These are phyloP conservation scores for Pocota personata DNA, from an alignment of 2,888 invertebrate species.

Conservation along the genomic window DNA sequence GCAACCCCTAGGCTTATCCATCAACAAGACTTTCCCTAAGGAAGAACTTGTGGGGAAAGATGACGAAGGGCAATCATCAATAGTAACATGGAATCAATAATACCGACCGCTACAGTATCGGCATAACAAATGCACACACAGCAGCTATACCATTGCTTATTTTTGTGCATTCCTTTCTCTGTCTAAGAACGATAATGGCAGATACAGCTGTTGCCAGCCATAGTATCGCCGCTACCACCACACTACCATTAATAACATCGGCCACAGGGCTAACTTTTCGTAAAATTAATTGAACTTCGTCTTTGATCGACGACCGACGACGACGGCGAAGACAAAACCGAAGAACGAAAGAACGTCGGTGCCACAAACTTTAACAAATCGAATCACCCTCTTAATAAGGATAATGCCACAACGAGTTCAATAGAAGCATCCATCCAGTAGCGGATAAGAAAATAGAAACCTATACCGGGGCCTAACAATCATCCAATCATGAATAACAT, in stretches of 20 bases:
- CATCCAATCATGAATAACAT: conserved; percentile 65
- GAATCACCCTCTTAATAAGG: conserved; percentile 17
- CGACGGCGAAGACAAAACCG: neutral
- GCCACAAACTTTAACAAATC: conserved; percentile 33
- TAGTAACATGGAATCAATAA: conserved; percentile 55
- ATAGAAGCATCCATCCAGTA: conserved; percentile 37
- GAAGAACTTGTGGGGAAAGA: neutral
- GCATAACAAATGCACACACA: conserved; percentile 36
- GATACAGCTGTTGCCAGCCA: conserved; percentile 34
- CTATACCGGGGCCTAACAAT: conserved; percentile 15
- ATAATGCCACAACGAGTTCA: conserved; percentile 37
- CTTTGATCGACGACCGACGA: conserved; percentile 54
- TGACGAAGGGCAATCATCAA: conserved; percentile 30
- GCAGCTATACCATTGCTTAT: conserved; percentile 12
- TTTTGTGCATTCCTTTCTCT: conserved; percentile 32
- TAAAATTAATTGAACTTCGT: conserved; percentile 66
- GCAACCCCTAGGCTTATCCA: neutral
- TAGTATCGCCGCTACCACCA: conserved; percentile 28
- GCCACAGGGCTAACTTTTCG: conserved; percentile 55
- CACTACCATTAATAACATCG: conserved; percentile 47
- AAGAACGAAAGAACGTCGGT: conserved; percentile 1
- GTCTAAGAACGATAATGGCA: conserved; percentile 45
- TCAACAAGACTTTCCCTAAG: neutral
- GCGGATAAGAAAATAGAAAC: conserved; percentile 29
- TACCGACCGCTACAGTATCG: conserved; percentile 31